These are phyloP conservation scores for Malacoraja senta DNA, from an alignment of 2,797 vertebrate species.

Conservation along the genomic window DNA sequence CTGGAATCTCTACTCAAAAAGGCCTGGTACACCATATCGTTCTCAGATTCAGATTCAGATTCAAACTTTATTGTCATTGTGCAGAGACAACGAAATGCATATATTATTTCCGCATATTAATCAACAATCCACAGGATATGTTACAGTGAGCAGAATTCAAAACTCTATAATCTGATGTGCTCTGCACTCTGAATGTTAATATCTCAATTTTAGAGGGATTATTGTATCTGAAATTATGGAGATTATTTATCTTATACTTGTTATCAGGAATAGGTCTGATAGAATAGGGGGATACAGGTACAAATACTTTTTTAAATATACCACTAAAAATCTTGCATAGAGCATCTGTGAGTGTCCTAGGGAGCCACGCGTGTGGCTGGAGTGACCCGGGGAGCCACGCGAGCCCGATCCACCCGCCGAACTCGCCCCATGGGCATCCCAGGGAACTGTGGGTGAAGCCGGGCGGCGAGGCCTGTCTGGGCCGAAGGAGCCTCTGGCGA, in stretches of 20 bases:
- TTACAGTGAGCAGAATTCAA: neutral
- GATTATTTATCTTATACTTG: neutral
- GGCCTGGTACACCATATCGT: too few species aligned
- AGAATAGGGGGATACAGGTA: neutral
- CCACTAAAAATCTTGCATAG: neutral
- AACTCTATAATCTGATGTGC: neutral
- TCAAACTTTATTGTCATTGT: too few species aligned
- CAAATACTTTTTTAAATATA: neutral
- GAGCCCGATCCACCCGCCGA: too few species aligned
- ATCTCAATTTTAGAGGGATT: neutral
- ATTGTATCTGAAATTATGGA: neutral
- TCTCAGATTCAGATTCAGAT: too few species aligned
- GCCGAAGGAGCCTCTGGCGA: too few species aligned
- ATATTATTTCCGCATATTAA: neutral
- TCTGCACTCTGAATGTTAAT: neutral
- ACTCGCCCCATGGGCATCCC: too few species aligned
- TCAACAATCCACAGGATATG: neutral
- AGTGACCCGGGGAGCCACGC: too few species aligned
- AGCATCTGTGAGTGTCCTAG: too few species aligned
- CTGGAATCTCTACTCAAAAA: slow-evolving; percentile 1
- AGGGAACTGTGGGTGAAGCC: too few species aligned
- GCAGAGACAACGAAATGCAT: too few species aligned
- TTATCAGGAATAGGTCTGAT: neutral
- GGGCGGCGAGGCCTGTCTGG: too few species aligned
- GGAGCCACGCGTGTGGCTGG: too few species aligned